phyloP scores from a whole-genome alignment of 2,797 vertebrate genomes.

The Pteronotus mesoamericanus region DNA sequence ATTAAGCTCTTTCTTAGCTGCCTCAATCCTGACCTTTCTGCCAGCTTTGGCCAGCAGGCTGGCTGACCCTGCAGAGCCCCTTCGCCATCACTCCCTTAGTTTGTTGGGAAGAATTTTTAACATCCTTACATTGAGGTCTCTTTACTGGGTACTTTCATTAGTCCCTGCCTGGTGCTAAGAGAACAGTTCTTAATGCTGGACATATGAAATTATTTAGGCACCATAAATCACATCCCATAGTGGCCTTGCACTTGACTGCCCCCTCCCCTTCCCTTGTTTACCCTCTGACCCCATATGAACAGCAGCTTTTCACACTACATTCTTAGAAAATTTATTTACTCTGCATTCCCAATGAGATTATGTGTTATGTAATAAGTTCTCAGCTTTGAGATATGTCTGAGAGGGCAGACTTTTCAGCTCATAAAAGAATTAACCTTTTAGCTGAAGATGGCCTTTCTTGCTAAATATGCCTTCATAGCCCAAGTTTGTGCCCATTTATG shows the following conservation, averaged over 20 bases:
- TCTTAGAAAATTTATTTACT: slow-evolving; percentile 42
- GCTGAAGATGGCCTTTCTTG: slow-evolving; percentile 8
- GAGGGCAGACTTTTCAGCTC: neutral
- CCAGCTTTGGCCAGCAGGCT: slow-evolving; percentile 17
- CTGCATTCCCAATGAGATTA: neutral
- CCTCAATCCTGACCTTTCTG: slow-evolving; percentile 10
- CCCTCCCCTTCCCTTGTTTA: slow-evolving; percentile 1
- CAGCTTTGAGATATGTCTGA: neutral
- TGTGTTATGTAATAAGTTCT: neutral
- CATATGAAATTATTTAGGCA: slow-evolving; percentile 15
- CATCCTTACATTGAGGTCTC: neutral
- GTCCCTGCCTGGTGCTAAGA: neutral
- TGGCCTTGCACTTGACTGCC: neutral
- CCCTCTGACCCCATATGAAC: neutral
- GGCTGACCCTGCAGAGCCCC: neutral
- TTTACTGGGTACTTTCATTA: neutral
- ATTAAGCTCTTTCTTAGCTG: slow-evolving; percentile 52
- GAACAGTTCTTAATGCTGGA: slow-evolving; percentile 10
- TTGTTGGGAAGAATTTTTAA: neutral
- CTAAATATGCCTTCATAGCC: neutral
- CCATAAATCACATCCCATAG: neutral
- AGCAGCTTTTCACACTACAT: neutral
- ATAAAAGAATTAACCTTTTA: slow-evolving; percentile 61
- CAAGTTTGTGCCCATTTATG: neutral
- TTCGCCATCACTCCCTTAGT: neutral